Evolutionary conservation across 2,797 vertebrate species (phyloP), one percentile per base, ranked within the genome.

Genomic region (Esox masquinongy): DNA sequence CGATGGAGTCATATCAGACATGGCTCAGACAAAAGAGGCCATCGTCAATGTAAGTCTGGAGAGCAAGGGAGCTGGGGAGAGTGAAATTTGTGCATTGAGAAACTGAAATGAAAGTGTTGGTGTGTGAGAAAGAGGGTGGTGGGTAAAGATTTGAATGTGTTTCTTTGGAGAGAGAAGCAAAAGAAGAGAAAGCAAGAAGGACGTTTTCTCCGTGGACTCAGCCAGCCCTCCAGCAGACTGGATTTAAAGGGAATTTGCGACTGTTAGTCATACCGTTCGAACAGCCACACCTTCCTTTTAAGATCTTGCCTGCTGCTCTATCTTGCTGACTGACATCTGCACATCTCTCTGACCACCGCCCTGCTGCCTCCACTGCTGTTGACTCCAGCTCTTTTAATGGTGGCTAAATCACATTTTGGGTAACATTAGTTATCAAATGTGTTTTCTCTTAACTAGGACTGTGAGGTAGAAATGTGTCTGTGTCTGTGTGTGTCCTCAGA

Each of bases 1-100:
- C 0, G 97, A 99, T 0, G 97, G 97, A 0, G 97, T 98, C 86
- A 98, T 98, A 83, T 98, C 97, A 0, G 97, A 99, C 90, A 99
- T 99, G 97, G 96, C 97, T 0, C 97, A 98, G 92, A 99, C 97
- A 85, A 99, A 99, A 94, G 97, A 99, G 90, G 97, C 97, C 82
- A 99, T 99, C 0, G 97, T 99, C 70, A 97, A 97, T 1, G 97
- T 98, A 92, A 97, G 96, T 89, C 85, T 11, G 39, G 71, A 59
- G 34, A 59, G 11, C 34, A 17, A 29, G 66, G 31, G 22, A 51
- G 69, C 3, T 2, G 29, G 49, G 26, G 14, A 8, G 39, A 70
- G 8, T 26, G 47, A 16, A 36, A 9, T 22, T 0, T 63, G 59
- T 63, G 8, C 22, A 63, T 63, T 39, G 17, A 39, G 17, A 36